Evolutionary conservation across 2,888 invertebrate genomes (phyloP), one percentile per base, ranked within the genome.

Genomic region (Carabus problematicus): DNA sequence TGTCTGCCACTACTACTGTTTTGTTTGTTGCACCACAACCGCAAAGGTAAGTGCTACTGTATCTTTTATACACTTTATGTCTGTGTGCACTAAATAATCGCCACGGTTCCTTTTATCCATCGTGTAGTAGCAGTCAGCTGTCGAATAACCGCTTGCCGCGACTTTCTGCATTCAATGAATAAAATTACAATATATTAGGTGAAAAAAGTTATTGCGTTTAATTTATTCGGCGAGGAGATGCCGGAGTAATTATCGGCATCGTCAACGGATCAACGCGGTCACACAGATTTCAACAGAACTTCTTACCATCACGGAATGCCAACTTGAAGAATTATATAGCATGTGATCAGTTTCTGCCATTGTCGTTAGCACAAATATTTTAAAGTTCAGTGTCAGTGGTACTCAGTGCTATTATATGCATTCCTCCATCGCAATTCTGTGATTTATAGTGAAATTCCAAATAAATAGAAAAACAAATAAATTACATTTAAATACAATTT

Each of bases 181-280:
- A 67, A 67, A 67, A 67, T 67, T 67, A 67, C 67, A 67, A 67
- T 67, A 67, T 60, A 67, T 67, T 67, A 67, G 67, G 59, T 67
- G 67, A 67, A 67, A 66, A 67, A 67, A 67, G 67, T 67, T 59
- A 59, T 59, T 67, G 67, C 59, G 67, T 49, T 60, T 67, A 60
- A 67, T 54, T 67, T 60, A 67, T 60, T 61, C 49, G 47, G 9
- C 19, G 47, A 67, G 60, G 60, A 67, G 67, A 52, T 60, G 52
- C 52, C 42, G 60, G 42, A 40, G 54, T 67, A 67, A 67, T 67
- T 67, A 67, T 67, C 67, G 66, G 52, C 47, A 59, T 45, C 66
- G 16, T 52, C 52, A 16, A 52, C 19, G 45, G 66, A 59, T 67
- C 59, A 60, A 54, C 58, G 55, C 41, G 41, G 66, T 56, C 47